Conservation (phyloP, 2,113 vertebrate species). For the Motacilla tschutschensis region DNA sequence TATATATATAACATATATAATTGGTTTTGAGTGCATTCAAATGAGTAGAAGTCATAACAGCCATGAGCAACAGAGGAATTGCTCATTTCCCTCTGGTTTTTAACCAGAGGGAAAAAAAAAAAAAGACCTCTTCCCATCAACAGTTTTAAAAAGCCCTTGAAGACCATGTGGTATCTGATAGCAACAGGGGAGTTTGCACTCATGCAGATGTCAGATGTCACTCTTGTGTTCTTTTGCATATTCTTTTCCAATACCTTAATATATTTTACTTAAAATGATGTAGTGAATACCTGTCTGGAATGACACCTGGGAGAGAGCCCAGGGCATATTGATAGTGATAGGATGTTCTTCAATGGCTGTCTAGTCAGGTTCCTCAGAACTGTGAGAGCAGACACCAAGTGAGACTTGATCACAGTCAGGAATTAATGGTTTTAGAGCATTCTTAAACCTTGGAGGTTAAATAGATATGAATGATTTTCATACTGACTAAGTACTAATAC, state of each 20-base stretch:
- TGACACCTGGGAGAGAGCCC: not conserved
- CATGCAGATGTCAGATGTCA: not conserved
- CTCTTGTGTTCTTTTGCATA: not conserved
- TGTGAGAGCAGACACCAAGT: not conserved
- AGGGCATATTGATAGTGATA: not conserved
- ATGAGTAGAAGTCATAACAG: not conserved
- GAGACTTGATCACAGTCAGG: not conserved
- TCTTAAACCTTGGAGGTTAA: not conserved
- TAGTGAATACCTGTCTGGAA: not conserved
- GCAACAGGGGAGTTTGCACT: not conserved
- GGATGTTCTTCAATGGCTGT: not conserved
- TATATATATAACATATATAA: not conserved
- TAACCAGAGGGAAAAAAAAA: not conserved
- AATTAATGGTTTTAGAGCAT: not conserved
- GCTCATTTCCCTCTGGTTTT: not conserved
- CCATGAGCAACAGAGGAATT: not conserved
- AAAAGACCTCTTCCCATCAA: not conserved
- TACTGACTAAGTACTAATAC: not conserved
- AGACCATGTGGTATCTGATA: not conserved
- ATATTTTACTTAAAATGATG: not conserved
- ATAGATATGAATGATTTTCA: not conserved
- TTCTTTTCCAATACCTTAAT: not conserved
- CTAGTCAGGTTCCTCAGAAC: not conserved
- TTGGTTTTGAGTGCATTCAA: not conserved
- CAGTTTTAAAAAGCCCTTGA: not conserved